These are phyloP conservation scores for Syngnathus floridae DNA, from an alignment of 2,113 vertebrate genomes.

Conservation along the genomic window DNA sequence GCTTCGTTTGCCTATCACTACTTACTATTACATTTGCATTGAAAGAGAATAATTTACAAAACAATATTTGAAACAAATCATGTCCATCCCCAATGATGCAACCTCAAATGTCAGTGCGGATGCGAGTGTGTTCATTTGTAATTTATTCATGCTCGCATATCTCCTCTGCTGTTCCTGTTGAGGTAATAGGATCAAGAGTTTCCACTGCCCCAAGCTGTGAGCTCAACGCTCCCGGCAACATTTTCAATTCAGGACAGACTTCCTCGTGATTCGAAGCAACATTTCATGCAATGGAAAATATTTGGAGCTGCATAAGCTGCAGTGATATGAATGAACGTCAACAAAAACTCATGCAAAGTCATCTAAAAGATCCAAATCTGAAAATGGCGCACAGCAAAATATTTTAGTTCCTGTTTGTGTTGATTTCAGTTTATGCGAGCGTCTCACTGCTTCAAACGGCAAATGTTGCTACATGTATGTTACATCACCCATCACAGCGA, in stretches of 20 bases:
- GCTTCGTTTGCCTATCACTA: too few relatives aligned
- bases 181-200: slow-evolving; percentile 38
- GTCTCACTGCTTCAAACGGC: not conserved
- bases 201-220: slow-evolving; percentile 36
- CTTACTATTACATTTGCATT: too few relatives aligned
- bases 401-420: not conserved
- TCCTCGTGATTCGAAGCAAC: slow-evolving; percentile 22
- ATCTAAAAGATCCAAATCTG: not conserved
- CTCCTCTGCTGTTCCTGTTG: slow-evolving; percentile 14
- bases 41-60: too few relatives aligned
- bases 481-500: not conserved
- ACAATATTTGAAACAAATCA: too few relatives aligned
- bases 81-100: too few relatives aligned
- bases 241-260: slow-evolving; percentile 37
- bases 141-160: slow-evolving; percentile 28
- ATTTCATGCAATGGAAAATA: not conserved
- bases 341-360: not conserved
- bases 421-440: not conserved
- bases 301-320: slow-evolving; percentile 6
- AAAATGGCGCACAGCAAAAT: not conserved
- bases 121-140: slow-evolving; percentile 27
- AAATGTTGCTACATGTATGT: not conserved
- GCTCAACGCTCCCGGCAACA: slow-evolving; percentile 30
- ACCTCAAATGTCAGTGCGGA: not conserved
- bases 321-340: not conserved